phyloP scores from a whole-genome alignment of 2,888 invertebrate species.

The Gnatocerus cornutus region DNA sequence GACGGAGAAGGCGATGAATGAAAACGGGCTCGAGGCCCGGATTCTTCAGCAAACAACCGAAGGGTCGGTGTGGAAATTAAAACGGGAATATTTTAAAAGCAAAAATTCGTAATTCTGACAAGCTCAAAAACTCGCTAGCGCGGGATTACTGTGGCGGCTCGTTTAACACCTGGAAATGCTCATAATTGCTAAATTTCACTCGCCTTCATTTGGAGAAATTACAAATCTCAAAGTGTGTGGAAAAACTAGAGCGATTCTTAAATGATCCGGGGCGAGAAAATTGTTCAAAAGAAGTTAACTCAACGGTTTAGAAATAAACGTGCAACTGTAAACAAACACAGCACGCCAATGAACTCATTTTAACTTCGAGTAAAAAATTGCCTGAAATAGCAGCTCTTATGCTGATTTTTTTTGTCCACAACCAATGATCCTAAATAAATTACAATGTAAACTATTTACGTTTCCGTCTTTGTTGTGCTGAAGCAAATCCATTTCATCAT shows the following conservation, averaged over 20 bases:
- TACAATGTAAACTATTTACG: too few relatives aligned
- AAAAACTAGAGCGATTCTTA: too few relatives aligned
- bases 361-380: too few relatives aligned
- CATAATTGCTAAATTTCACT: constrained; percentile 21
- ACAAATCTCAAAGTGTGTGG: not conserved
- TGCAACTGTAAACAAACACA: too few relatives aligned
- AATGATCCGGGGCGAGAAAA: too few relatives aligned
- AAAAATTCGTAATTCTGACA: constrained; percentile 23
- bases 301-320: too few relatives aligned
- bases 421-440: too few relatives aligned
- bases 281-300: too few relatives aligned
- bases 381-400: too few relatives aligned
- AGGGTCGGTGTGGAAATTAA: constrained; percentile 33
- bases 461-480: not conserved
- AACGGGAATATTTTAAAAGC: constrained; percentile 22
- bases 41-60: constrained; percentile 36
- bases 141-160: constrained; percentile 11
- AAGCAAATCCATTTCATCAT: constrained; percentile 27
- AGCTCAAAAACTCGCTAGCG: constrained; percentile 5
- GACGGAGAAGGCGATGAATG: constrained; percentile 23
- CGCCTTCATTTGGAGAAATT: not conserved
- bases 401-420: too few relatives aligned
- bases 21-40: constrained; percentile 7
- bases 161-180: constrained; percentile 27
- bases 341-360: too few relatives aligned